These are phyloP conservation scores for Andricus quercusramuli DNA, from an alignment of 2,888 invertebrate genomes.

Conservation along the genomic window DNA sequence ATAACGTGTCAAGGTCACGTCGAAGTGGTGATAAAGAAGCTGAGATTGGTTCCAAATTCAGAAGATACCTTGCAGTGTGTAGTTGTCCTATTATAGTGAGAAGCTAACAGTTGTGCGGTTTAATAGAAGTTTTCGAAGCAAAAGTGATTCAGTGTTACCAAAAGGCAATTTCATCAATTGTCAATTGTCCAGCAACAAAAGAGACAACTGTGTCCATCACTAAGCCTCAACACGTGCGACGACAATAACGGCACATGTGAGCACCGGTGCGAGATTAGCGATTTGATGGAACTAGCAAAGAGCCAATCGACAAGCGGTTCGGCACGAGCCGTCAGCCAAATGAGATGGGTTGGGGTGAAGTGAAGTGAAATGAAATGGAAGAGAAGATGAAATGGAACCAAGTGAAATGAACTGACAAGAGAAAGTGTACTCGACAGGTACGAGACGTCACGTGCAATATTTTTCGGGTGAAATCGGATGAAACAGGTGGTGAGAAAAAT, in stretches of 20 bases:
- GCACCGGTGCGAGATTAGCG: conserved; percentile 40
- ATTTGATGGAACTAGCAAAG: conserved; percentile 46
- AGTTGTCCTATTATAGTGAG: too few species aligned
- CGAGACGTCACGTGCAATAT: conserved; percentile 40
- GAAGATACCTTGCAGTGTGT: background rate
- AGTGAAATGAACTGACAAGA: conserved; percentile 44
- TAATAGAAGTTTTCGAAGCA: background rate
- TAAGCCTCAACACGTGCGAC: conserved; percentile 39
- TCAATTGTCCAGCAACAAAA: background rate
- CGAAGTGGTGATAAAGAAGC: conserved; percentile 8
- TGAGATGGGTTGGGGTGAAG: conserved; percentile 43
- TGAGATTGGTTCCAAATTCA: background rate
- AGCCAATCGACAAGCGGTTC: conserved; percentile 42
- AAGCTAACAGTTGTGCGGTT: background rate
- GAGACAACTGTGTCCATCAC: conserved; percentile 16
- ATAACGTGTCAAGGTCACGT: conserved; percentile 26
- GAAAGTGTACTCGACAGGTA: conserved; percentile 49
- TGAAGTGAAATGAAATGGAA: conserved; percentile 42
- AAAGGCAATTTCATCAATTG: background rate
- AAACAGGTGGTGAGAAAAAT: background rate
- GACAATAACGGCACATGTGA: conserved; percentile 43
- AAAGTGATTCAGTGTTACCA: background rate
- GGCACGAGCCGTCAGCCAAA: conserved; percentile 46
- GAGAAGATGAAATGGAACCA: conserved; percentile 45
- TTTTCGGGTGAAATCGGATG: background rate